Conservation (phyloP, 2,888 invertebrate species). For the Amiota communis region DNA sequence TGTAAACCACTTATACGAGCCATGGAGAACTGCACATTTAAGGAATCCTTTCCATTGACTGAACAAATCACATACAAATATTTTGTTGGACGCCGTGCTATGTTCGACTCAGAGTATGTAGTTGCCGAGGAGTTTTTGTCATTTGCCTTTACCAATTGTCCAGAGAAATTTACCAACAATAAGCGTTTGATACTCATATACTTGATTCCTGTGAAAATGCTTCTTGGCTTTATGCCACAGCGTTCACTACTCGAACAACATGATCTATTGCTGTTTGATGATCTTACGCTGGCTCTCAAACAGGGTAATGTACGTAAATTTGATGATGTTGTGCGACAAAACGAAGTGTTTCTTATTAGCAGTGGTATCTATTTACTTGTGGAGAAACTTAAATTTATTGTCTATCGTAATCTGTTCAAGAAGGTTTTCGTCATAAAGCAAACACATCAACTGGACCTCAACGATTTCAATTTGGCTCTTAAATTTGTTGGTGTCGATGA, state of each 20-base stretch:
- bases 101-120: conserved; percentile 98
- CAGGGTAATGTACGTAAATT: conserved; percentile 90
- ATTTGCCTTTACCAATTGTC: conserved; percentile 94
- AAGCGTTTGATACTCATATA: conserved; percentile 94
- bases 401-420: conserved; percentile 96
- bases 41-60: conserved; percentile 90
- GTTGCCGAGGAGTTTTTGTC: conserved; percentile 93
- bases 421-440: conserved; percentile 85
- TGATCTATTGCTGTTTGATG: conserved; percentile 91
- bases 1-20: conserved; percentile 97
- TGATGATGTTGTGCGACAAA: conserved; percentile 86
- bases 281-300: conserved; percentile 89
- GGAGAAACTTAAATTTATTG: conserved; percentile 95
- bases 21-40: conserved; percentile 92
- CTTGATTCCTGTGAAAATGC: conserved; percentile 96
- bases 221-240: conserved; percentile 95
- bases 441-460: conserved; percentile 91
- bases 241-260: conserved; percentile 87
- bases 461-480: conserved; percentile 86
- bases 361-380: conserved; percentile 98
- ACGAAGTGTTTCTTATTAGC: conserved; percentile 94
- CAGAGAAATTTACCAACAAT: conserved; percentile 85
- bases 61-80: conserved; percentile 98
- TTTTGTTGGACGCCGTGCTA: conserved; percentile 96
- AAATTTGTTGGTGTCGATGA: conserved; percentile 87